These are phyloP conservation scores for Periplaneta americana DNA, from an alignment of 1,140 invertebrate genomes.

Conservation along the genomic window DNA sequence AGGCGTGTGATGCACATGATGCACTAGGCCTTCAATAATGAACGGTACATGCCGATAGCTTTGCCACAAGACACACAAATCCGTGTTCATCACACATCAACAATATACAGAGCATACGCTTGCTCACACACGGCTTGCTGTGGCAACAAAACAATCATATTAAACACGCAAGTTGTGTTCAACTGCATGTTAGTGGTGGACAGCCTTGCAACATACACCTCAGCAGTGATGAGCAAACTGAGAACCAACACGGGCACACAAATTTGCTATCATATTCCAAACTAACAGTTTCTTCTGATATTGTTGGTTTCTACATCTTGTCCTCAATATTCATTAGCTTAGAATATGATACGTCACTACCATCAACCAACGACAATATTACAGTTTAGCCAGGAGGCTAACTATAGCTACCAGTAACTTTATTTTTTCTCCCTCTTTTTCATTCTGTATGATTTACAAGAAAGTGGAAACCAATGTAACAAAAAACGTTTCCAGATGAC, in stretches of 20 bases:
- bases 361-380: neutral
- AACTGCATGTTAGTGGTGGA: neutral
- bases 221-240: neutral
- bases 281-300: too few relatives aligned
- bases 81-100: neutral
- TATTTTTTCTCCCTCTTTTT: neutral
- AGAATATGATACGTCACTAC: neutral
- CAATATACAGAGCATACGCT: neutral
- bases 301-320: neutral
- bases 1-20: neutral
- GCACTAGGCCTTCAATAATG: neutral
- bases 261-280: neutral
- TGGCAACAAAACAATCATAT: too few relatives aligned
- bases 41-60: neutral
- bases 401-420: neutral
- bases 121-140: too few relatives aligned
- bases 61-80: neutral
- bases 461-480: neutral
- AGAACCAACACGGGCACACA: neutral
- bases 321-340: neutral
- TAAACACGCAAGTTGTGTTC: too few relatives aligned
- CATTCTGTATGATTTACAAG: neutral
- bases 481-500: neutral
- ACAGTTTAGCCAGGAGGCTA: neutral
- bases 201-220: neutral